These are phyloP conservation scores for Nothoprocta perdicaria DNA, from an alignment of 2,113 vertebrate species.

Conservation along the genomic window DNA sequence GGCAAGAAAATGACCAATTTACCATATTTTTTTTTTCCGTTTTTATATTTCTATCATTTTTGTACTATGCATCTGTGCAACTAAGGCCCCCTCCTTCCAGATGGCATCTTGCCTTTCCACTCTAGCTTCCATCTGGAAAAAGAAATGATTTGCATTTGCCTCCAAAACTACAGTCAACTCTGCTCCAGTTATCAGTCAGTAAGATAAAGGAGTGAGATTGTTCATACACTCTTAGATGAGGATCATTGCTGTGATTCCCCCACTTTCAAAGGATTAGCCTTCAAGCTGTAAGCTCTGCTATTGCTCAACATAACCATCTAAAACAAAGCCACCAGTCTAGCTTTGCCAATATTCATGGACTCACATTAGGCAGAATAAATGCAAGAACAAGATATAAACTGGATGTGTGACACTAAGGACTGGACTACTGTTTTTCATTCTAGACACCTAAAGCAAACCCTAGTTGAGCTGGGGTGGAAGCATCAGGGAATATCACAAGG, in stretches of 20 bases:
- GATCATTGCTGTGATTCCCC: not conserved
- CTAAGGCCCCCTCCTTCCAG: constrained; percentile 46
- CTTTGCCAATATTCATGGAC: not conserved
- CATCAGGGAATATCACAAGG: not conserved
- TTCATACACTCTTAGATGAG: not conserved
- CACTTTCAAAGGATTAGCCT: not conserved
- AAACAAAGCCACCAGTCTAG: not conserved
- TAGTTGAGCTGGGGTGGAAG: not conserved
- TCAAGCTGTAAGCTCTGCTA: not conserved
- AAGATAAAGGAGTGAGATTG: not conserved
- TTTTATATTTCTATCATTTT: constrained; percentile 45
- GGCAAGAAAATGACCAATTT: not conserved
- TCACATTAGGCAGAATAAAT: not conserved
- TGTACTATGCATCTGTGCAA: constrained; percentile 42
- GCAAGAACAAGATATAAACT: not conserved
- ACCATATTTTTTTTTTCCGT: not conserved
- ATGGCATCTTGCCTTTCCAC: constrained; percentile 60
- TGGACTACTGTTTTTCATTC: not conserved
- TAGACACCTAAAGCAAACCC: not conserved
- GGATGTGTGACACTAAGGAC: not conserved
- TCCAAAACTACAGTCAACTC: constrained; percentile 36
- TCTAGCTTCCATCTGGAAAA: constrained; percentile 65
- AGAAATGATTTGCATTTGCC: constrained; percentile 54
- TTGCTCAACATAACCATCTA: not conserved
- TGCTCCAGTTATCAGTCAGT: constrained; percentile 37